Evolutionary conservation across 2,797 vertebrate species (phyloP).

Genomic region (Dermochelys coriacea): DNA sequence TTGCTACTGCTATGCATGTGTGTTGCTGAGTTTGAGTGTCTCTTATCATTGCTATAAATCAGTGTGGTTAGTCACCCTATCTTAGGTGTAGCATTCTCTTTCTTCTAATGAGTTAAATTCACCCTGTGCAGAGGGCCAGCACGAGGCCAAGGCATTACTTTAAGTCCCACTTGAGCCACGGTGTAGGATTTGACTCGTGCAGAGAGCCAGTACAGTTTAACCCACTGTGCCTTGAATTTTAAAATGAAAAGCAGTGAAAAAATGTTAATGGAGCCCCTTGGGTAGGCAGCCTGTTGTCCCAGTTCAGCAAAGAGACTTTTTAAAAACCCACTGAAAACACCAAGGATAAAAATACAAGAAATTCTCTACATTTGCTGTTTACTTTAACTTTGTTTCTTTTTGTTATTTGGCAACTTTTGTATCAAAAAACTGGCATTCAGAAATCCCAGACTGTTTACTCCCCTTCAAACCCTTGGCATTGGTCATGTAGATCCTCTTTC

Average conservation of each 20-base stretch:
- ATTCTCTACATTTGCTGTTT: not conserved
- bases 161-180: not conserved
- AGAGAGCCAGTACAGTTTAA: not conserved
- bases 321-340: not conserved
- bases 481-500: not conserved
- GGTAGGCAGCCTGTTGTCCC: not conserved
- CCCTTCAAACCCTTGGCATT: not conserved
- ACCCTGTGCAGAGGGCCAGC: not conserved
- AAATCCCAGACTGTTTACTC: not conserved
- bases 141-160: conserved; percentile 4
- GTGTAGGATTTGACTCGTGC: not conserved
- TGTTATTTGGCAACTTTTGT: not conserved
- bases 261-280: conserved; percentile 5
- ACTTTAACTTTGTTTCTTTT: not conserved
- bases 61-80: not conserved
- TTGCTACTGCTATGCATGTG: not conserved
- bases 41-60: not conserved
- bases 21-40: not conserved
- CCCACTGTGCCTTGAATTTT: conserved; percentile 9
- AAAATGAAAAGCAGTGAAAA: conserved; percentile 13
- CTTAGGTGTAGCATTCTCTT: not conserved
- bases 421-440: not conserved
- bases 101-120: not conserved
- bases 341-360: not conserved
- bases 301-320: not conserved